Base-by-base conservation (phyloP, 1,140 invertebrate genomes). In the Cepaea nemoralis region DNA sequence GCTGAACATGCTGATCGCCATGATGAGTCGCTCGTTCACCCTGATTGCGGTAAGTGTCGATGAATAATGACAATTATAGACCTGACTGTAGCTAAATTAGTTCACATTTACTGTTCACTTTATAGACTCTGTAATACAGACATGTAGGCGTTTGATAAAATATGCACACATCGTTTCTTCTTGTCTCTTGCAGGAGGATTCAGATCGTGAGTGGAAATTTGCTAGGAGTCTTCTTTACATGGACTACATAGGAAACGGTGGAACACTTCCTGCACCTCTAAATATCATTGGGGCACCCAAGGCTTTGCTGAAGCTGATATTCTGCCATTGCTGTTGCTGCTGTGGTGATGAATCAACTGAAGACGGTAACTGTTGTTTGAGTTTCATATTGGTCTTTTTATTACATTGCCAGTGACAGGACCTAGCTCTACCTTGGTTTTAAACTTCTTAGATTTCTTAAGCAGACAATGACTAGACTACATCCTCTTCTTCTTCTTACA, bases 181-280 rank as follows among this genome's bases (percentile, higher is more conserved):
- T 27, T 10, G 6, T 33, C 31, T 8, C 39, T 8, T 70, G 40
- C 84, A 96, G 95, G 95, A 96, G 94, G 93, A 96, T 85, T 94
- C 96, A 19, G 96, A 98, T 86, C 94, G 94, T 0, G 96, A 97
- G 92, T 98, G 96, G 96, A 98, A 98, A 90, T 98, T 97, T 87
- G 96, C 96, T 2, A 92, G 96, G 14, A 96, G 95, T 79, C 94
- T 95, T 85, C 91, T 98, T 24, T 98, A 96, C 95, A 96, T 97
- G 94, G 96, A 95, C 84, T 98, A 97, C 89, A 97, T 97, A 85
- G 95, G 96, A 87, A 95, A 97, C 69, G 95, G 95, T 0, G 94
- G 94, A 76, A 96, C 95, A 0, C 93, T 97, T 0, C 96, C 97
- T 1, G 94, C 96, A 0, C 96, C 96, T 0, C 96, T 98, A 85